Conservation (phyloP, 2,888 invertebrate genomes). For the Flexamia atlantica region DNA sequence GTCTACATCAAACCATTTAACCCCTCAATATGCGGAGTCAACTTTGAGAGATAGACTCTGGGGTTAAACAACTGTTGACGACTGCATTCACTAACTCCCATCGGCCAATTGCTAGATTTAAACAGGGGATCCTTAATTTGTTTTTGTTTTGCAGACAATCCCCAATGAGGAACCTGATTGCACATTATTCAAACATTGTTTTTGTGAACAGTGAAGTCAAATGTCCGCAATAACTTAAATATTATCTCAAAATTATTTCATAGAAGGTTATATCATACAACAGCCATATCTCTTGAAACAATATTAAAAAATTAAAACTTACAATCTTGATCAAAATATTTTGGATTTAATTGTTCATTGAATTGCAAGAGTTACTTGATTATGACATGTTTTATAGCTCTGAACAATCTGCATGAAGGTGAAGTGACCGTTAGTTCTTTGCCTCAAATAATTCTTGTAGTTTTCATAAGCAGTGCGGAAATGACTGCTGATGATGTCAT, state of each 20-base stretch:
- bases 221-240: too few species aligned
- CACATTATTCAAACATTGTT: too few species aligned
- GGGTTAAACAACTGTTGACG: constrained; percentile 2
- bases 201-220: too few species aligned
- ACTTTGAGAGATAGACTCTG: neutral
- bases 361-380: neutral
- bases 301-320: too few species aligned
- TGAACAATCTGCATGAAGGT: constrained; percentile 39
- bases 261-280: too few species aligned
- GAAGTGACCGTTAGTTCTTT: neutral
- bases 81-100: neutral
- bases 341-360: neutral
- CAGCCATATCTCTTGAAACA: too few species aligned
- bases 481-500: neutral
- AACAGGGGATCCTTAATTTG: too few species aligned
- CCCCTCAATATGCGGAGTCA: constrained; percentile 22
- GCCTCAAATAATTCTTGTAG: neutral
- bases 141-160: too few species aligned
- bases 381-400: constrained; percentile 2
- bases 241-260: too few species aligned
- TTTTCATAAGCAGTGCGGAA: neutral
- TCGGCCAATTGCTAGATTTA: neutral
- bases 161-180: too few species aligned
- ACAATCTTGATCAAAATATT: too few species aligned
- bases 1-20: constrained; percentile 24